These are phyloP conservation scores for Copidosoma floridanum DNA, from an alignment of 1,140 invertebrate genomes.

Conservation along the genomic window DNA sequence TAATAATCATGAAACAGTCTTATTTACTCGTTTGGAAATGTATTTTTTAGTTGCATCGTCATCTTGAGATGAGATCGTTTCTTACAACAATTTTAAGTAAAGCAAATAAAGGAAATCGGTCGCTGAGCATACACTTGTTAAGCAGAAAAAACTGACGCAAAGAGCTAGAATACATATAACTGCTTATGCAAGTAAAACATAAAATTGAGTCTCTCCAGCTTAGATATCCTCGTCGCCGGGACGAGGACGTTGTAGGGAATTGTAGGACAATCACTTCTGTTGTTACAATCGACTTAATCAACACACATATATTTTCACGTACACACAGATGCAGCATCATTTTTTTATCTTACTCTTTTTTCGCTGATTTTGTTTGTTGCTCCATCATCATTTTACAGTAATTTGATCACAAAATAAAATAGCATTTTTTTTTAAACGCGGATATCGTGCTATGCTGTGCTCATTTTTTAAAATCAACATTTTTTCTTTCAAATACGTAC, in stretches of 20 bases:
- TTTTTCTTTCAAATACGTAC: constrained; percentile 4
- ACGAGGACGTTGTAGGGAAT: constrained; percentile 22
- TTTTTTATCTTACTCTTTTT: too few relatives aligned
- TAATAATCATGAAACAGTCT: too few relatives aligned
- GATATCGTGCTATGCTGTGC: too few relatives aligned
- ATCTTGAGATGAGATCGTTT: too few relatives aligned
- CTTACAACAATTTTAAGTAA: too few relatives aligned
- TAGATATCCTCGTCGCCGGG: constrained; percentile 11
- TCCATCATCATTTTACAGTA: too few relatives aligned
- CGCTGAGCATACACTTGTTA: constrained; percentile 14
- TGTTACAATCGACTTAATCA: constrained; percentile 15
- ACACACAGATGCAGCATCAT: not conserved
- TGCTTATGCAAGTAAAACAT: constrained; percentile 15
- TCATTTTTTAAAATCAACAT: not conserved
- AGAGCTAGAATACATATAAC: not conserved
- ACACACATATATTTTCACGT: constrained; percentile 4
- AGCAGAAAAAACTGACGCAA: constrained; percentile 9
- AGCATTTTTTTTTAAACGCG: not conserved
- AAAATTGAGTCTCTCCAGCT: constrained; percentile 21
- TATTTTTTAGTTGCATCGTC: too few relatives aligned
- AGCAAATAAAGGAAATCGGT: constrained; percentile 7
- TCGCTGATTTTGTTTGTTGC: too few relatives aligned
- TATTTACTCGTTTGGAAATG: too few relatives aligned
- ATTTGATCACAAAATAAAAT: not conserved
- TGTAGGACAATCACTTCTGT: constrained; percentile 30